A percentile compares a stretch with the other conserved stretches of the same genome.
Conservation (phyloP, 2,113 vertebrate genomes). For the Coreoperca whiteheadi region DNA sequence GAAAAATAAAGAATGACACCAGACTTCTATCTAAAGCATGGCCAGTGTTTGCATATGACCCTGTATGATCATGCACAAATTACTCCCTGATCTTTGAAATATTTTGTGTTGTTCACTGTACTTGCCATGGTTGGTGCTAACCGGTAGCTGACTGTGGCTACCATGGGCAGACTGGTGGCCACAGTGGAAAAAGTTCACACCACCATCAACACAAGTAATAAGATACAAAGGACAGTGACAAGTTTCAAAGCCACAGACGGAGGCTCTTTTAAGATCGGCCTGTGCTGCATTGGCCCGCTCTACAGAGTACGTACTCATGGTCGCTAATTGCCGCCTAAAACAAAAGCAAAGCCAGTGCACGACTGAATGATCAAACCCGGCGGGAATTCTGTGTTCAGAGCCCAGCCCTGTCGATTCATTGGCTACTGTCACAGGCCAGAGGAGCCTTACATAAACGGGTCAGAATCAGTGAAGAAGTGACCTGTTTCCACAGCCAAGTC, state of each 20-base stretch:
- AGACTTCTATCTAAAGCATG: background rate
- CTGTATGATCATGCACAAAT: no score
- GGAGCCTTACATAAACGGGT: constrained; percentile 70
- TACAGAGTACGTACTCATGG: constrained; percentile 40
- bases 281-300: constrained; percentile 3
- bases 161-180: background rate
- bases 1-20: background rate
- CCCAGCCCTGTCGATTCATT: constrained; percentile 9
- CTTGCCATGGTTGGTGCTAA: background rate
- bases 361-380: constrained; percentile 64
- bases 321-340: constrained; percentile 64
- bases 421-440: constrained; percentile 51
- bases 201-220: no score
- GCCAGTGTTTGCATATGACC: background rate
- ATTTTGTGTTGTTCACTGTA: no score
- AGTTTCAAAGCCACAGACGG: constrained; percentile 32
- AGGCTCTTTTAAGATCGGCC: constrained; percentile 20
- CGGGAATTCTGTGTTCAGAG: constrained; percentile 43
- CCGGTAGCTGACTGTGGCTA: background rate
- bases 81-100: background rate
- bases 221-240: no score
- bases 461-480: constrained; percentile 38
- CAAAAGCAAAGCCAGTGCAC: constrained; percentile 48
- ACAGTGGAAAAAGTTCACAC: no score
- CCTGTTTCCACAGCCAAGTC: constrained; percentile 41